phyloP scores from a whole-genome alignment of 2,888 invertebrate genomes.

The Pandemis cinnamomeana region DNA sequence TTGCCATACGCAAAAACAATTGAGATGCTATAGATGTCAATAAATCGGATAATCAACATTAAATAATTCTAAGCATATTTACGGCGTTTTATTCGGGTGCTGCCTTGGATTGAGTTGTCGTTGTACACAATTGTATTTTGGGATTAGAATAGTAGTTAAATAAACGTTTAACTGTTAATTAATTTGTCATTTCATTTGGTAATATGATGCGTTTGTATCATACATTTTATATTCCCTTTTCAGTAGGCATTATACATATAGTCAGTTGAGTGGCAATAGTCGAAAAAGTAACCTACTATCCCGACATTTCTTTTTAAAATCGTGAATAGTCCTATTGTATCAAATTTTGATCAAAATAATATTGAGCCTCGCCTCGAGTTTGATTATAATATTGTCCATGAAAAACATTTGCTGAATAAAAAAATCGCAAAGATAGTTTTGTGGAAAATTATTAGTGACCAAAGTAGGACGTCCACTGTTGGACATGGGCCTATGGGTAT shows the following conservation, averaged over 20 bases:
- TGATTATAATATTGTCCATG: no score
- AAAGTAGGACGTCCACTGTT: no score
- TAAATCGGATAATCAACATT: constrained; percentile 63
- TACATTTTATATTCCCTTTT: background rate
- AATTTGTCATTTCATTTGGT: constrained; percentile 35
- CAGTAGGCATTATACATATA: background rate
- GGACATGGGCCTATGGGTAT: no score
- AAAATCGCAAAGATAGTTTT: no score
- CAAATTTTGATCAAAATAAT: no score
- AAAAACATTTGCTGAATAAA: no score
- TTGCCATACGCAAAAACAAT: constrained; percentile 57
- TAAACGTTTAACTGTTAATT: constrained; percentile 40
- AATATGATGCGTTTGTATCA: background rate
- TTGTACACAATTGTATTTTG: constrained; percentile 37
- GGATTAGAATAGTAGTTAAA: constrained; percentile 41
- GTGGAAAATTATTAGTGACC: no score
- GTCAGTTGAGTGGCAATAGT: no score
- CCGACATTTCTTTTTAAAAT: no score
- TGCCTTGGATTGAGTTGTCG: constrained; percentile 35
- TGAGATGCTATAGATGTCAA: constrained; percentile 64
- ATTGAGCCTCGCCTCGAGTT: no score
- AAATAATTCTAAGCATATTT: constrained; percentile 76
- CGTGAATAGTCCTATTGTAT: no score
- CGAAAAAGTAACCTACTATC: no score
- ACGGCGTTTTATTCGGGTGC: constrained; percentile 67